phyloP scores from a whole-genome alignment of 2,797 vertebrate genomes.

The Falco berigora region DNA sequence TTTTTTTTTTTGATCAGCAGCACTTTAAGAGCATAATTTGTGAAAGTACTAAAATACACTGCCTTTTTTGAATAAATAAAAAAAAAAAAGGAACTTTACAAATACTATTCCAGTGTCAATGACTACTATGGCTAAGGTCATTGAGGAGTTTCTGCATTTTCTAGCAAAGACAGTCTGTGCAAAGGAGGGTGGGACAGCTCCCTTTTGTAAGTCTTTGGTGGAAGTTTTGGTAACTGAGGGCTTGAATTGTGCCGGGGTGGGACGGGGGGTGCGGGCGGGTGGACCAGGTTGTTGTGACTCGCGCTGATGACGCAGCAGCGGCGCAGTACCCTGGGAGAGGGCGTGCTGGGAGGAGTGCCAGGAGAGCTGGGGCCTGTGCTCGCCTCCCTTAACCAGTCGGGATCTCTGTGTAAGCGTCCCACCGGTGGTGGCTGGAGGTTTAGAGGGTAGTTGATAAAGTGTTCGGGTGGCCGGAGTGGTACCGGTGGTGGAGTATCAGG shows the following conservation, averaged over 20 bases:
- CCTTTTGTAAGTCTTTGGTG: slow-evolving; percentile 99
- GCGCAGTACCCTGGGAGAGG: slow-evolving; percentile 84
- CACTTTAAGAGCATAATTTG: slow-evolving; percentile 68
- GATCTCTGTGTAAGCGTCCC: slow-evolving; percentile 80
- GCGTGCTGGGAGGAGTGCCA: slow-evolving; percentile 84
- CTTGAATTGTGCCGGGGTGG: slow-evolving; percentile 90
- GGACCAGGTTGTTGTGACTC: slow-evolving; percentile 79
- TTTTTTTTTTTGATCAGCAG: slow-evolving; percentile 66
- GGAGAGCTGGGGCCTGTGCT: slow-evolving; percentile 68
- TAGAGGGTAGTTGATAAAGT: slow-evolving; percentile 93
- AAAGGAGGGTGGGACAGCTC: slow-evolving; percentile 84
- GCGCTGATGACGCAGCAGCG: slow-evolving; percentile 79
- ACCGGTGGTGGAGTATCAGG: slow-evolving; percentile 87
- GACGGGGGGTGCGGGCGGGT: slow-evolving; percentile 82
- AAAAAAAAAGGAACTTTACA: slow-evolving; percentile 63
- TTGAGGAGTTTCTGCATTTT: slow-evolving; percentile 88
- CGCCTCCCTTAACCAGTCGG: slow-evolving; percentile 78
- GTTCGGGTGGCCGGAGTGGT: slow-evolving; percentile 89
- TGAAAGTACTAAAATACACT: slow-evolving; percentile 71
- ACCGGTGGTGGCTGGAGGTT: slow-evolving; percentile 86
- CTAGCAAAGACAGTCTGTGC: slow-evolving; percentile 87
- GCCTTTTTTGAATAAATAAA: slow-evolving; percentile 72
- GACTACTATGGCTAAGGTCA: slow-evolving; percentile 79
- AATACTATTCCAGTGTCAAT: slow-evolving; percentile 79
- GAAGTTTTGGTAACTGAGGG: slow-evolving; percentile 91